Conservation (phyloP, 2,888 invertebrate genomes). For the Ichneumoninae sp. region DNA sequence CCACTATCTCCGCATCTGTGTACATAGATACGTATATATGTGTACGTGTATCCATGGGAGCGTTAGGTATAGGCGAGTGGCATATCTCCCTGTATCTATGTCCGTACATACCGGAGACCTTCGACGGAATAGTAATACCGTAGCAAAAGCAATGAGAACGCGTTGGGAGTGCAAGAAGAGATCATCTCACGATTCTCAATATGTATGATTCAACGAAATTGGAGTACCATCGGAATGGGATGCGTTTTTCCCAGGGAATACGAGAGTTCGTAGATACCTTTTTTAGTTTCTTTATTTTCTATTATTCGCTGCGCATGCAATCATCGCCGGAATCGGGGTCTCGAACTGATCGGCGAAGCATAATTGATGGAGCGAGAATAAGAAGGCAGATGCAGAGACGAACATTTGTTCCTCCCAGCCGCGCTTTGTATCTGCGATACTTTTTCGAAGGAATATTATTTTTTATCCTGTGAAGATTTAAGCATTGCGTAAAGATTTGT, state of each 20-base stretch:
- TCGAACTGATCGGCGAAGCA: not conserved
- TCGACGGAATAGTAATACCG: constrained; percentile 40
- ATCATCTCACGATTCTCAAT: constrained; percentile 40
- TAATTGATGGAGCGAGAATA: not conserved
- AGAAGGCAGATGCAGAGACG: not conserved
- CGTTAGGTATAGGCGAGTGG: constrained; percentile 23
- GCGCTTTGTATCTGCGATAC: not conserved
- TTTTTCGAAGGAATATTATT: not conserved
- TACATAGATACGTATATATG: constrained; percentile 17
- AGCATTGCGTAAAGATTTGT: not conserved
- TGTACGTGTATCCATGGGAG: constrained; percentile 1
- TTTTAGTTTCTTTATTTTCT: not conserved
- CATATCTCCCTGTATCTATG: constrained; percentile 35
- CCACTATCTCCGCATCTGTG: constrained; percentile 35
- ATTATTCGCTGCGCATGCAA: not conserved
- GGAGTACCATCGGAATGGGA: constrained; percentile 22
- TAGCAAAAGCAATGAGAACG: constrained; percentile 38
- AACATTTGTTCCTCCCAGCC: not conserved
- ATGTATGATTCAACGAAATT: constrained; percentile 23
- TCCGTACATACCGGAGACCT: constrained; percentile 40
- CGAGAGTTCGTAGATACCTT: not conserved
- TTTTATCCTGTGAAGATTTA: not conserved
- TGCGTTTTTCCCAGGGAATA: constrained; percentile 6
- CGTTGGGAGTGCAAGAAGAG: constrained; percentile 21
- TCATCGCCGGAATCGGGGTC: not conserved